Base-by-base conservation (phyloP, 2,888 invertebrate species). In the Andrena trimmerana region DNA sequence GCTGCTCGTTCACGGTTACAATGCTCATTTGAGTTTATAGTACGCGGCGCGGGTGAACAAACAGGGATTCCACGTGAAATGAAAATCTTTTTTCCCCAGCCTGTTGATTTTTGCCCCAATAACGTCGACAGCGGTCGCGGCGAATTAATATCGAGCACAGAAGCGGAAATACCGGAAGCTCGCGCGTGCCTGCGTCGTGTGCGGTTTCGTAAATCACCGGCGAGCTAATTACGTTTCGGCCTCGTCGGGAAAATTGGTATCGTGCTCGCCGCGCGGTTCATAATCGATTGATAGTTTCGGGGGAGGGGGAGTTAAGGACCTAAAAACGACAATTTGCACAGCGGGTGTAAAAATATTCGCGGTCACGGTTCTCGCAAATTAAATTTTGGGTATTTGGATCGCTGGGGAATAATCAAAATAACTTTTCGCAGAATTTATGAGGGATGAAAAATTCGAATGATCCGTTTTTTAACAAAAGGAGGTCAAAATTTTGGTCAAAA, bases 161-260 rank as follows among this genome's bases (percentile, higher is more conserved):
- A 0, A 63, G 62, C 7, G 52, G 68, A 29, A 69, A 69, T 36
- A 20, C 31, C 24, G 54, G 71, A 71, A 33, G 31, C 20, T 29
- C 2, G 31, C 10, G 16, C 33, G 65, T 27, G 63, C 29, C 20
- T 5, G 24, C 33, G 27, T 70, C 50, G 42, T n/a, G 27, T 27
- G 79, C 68, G 77, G 78, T 84, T 82, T 78, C 31, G 66, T 65
- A 75, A 80, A 83, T 83, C 83, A 83, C 31, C 59, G 70, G 27
- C 57, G 52, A 76, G 77, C 73, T 74, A 84, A 84, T 84, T 81
- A 84, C 77, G 57, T 77, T 70, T 80, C 67, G 42, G 57, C 65
- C 60, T 57, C 57, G 70, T 2, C 27, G 48, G 42, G 50, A 73
- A 76, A 73, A 80, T 76, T 76, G 65, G 10, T 59, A 66, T 83